Evolutionary conservation across 1,140 invertebrate species (phyloP).

Genomic region (Drosophila tropicalis): DNA sequence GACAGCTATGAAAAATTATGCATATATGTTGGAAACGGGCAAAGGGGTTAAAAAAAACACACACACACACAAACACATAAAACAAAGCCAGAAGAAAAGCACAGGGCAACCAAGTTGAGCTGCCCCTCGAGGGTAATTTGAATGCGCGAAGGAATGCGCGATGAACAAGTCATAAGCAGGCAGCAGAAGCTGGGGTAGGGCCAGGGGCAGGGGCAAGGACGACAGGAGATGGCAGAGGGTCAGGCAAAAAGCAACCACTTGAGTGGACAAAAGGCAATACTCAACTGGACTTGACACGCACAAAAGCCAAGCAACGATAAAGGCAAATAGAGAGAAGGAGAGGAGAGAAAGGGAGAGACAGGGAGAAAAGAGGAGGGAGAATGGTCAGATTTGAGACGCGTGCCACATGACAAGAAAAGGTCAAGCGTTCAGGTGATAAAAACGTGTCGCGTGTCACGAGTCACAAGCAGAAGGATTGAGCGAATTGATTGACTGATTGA

Average conservation of each 20-base stretch:
- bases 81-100: constrained; percentile 53
- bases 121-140: constrained; percentile 74
- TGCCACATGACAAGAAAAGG: constrained; percentile 43
- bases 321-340: not conserved
- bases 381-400: constrained; percentile 33
- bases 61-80: constrained; percentile 13
- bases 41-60: constrained; percentile 27
- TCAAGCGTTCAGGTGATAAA: constrained; percentile 25
- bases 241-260: constrained; percentile 48
- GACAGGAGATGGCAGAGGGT: not conserved
- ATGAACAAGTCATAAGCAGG: not conserved
- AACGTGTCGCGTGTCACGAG: constrained; percentile 30
- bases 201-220: not conserved
- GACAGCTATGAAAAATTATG: constrained; percentile 67
- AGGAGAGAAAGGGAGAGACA: not conserved
- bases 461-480: not conserved
- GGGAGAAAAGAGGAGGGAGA: not conserved
- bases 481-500: constrained; percentile 6
- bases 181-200: not conserved
- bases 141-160: constrained; percentile 52
- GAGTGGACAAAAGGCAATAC: constrained; percentile 70
- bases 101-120: constrained; percentile 41
- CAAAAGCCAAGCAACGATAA: constrained; percentile 43
- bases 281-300: constrained; percentile 76
- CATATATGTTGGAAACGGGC: not conserved